Evolutionary conservation across 2,797 vertebrate genomes (phyloP), one percentile per base, ranked within the genome.

Genomic region (Lepus oiostolus): DNA sequence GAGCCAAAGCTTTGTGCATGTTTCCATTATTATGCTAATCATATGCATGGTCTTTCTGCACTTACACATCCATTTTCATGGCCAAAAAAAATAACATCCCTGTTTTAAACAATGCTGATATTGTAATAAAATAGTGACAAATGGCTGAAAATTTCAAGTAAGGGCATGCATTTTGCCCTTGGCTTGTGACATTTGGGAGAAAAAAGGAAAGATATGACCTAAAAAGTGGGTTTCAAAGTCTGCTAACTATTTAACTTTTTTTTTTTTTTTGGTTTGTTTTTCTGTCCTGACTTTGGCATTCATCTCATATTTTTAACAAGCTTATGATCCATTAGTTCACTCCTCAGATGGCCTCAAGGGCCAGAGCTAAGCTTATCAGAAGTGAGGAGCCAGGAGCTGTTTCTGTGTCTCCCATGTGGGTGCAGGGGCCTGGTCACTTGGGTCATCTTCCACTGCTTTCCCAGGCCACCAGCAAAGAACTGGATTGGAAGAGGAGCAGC

Each of bases 11-110:
- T 96, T 77, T 93, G 65, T 71, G 81, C 50, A 0, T 91, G 77
- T 96, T 96, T 97, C 67, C 91, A 85, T 97, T 97, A 97, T 97
- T 97, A 96, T 97, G 97, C 96, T 98, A 98, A 98, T 97, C 76
- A 77, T 88, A 97, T 96, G 95, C 97, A 97, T 71, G 96, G 87
- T 74, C 96, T 97, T 96, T 90, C 95, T 95, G 91, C 90, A 96
- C 97, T 98, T 97, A 96, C 95, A 91, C 4, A 74, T 94, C 90
- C 82, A 95, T 97, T 98, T 98, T 97, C 93, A 92, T 71, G 93
- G 93, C 92, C 85, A 75, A 65, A 85, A 74, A 84, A 74, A 87
- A 86, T 92, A 86, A 80, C 80, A 21, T 63, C 9, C 86, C 95
- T 96, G 85, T 85, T 96, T 97, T 96, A 97, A 97, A 97, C 95